These are phyloP conservation scores for Tethea ocularis DNA, from an alignment of 2,888 invertebrate genomes.

Conservation along the genomic window DNA sequence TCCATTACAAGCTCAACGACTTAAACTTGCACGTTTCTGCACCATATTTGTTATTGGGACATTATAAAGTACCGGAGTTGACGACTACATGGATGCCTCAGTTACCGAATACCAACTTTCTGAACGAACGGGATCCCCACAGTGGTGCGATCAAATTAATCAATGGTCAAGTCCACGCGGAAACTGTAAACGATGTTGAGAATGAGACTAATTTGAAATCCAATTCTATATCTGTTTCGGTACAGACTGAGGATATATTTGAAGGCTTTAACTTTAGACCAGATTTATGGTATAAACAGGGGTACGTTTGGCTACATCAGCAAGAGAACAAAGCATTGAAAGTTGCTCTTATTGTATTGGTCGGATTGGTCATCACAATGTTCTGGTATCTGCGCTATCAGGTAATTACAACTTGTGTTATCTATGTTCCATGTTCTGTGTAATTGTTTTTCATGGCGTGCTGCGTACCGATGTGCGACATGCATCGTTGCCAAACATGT, in stretches of 20 bases:
- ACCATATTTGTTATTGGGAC: slow-evolving; percentile 83
- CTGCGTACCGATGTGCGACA: not conserved
- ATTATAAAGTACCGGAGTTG: slow-evolving; percentile 88
- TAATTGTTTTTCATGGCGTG: slow-evolving; percentile 7
- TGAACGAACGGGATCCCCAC: slow-evolving; percentile 51
- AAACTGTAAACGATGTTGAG: slow-evolving; percentile 63
- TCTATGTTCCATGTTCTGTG: slow-evolving; percentile 2
- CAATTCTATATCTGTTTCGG: slow-evolving; percentile 74
- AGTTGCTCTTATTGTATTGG: slow-evolving; percentile 86
- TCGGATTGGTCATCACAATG: slow-evolving; percentile 87
- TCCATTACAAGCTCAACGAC: slow-evolving; percentile 74
- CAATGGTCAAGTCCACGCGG: slow-evolving; percentile 69
- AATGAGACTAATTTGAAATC: slow-evolving; percentile 75
- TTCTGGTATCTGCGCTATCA: slow-evolving; percentile 90
- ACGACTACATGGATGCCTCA: slow-evolving; percentile 76
- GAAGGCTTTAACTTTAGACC: slow-evolving; percentile 70
- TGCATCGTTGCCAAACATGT: not conserved
- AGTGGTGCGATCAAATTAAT: slow-evolving; percentile 61
- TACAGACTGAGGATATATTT: slow-evolving; percentile 84
- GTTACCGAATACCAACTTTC: slow-evolving; percentile 62
- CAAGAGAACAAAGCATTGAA: slow-evolving; percentile 91
- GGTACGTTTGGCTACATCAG: slow-evolving; percentile 87
- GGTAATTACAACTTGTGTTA: slow-evolving; percentile 59
- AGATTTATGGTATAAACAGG: slow-evolving; percentile 68
- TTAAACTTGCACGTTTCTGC: slow-evolving; percentile 71